Evolutionary conservation across 2,888 invertebrate species (phyloP), one percentile per base, ranked within the genome.

Genomic region (Drymonia ruficornis): DNA sequence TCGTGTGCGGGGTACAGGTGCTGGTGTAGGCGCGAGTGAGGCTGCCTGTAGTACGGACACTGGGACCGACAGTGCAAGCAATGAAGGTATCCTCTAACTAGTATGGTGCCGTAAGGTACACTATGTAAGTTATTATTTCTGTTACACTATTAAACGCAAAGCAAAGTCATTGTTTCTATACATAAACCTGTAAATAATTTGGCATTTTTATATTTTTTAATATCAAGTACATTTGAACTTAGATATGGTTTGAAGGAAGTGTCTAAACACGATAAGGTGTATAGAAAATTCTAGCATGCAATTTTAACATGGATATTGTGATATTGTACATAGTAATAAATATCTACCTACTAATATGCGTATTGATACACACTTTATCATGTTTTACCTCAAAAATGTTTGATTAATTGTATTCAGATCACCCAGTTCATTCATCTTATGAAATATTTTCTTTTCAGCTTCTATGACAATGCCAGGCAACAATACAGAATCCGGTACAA

Each of bases 381-480:
- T 87, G 88, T 87, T 88, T 77, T 68, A 67, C 73, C 69, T 44
- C n/a, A 9, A 50, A 29, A 23, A 34, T 68, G 55, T 67, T 23
- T 45, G 45, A 16, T 40, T 34, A 13, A 4, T 16, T 16, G 13
- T 43, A 43, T 28, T 16, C 15, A 38, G 11, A 6, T 18, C 9
- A 18, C 18, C n/a, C n/a, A n/a, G n/a, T 16, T 18, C 1, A 23
- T n/a, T 19, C 7, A 23, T 23, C 4, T 12, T 16, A 23, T 16
- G 11, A 9, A 36, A 28, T 28, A 13, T 43, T 11, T 43, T 8
- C 40, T 68, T 94, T 94, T 44, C 93, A 96, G 96, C 96, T 79
- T 96, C 96, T 71, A 95, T 95, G 86, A 95, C 96, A 72, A 95
- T 95, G 81, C 93, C 94, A 80, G 94, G 94, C 83, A 93, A 93